Evolutionary conservation across 2,797 vertebrate genomes (phyloP).

Genomic region (Galago senegalensis): DNA sequence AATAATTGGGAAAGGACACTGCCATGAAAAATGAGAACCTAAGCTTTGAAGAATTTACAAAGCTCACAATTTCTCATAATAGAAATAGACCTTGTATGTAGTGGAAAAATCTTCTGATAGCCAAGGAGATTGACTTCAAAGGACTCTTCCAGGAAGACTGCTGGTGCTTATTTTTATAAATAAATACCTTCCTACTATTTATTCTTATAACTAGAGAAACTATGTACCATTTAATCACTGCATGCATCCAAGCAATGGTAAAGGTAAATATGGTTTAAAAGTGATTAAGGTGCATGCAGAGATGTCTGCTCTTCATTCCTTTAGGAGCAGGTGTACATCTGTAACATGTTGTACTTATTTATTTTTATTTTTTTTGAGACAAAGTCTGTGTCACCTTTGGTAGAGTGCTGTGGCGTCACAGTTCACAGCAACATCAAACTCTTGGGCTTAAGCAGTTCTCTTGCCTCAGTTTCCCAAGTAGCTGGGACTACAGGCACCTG

Average conservation of each 20-base stretch:
- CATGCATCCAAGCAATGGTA: conserved; percentile 9
- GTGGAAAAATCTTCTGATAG: conserved; percentile 4
- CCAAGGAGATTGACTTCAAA: conserved; percentile 20
- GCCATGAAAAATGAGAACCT: conserved; percentile 52
- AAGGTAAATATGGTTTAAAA: conserved; percentile 23
- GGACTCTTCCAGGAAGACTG: not conserved
- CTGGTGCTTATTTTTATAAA: conserved; percentile 47
- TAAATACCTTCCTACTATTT: conserved; percentile 12
- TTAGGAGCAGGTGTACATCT: conserved; percentile 50
- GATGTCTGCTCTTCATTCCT: conserved; percentile 32
- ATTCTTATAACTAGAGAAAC: conserved; percentile 45
- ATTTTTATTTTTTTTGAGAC: too few species aligned
- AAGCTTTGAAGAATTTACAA: conserved; percentile 66
- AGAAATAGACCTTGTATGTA: conserved; percentile 38
- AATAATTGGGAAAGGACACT: conserved; percentile 69
- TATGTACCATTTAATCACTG: not conserved
- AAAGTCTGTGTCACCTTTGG: too few species aligned
- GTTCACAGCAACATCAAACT: too few species aligned
- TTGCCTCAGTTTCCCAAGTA: too few species aligned
- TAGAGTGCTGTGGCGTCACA: too few species aligned
- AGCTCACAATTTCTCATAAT: conserved; percentile 32
- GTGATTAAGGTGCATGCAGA: not conserved
- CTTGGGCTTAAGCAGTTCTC: too few species aligned
- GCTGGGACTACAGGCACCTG: too few species aligned
- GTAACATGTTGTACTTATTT: not conserved